phyloP scores from a whole-genome alignment of 2,888 invertebrate genomes.

The Pristionchus exspectatus region DNA sequence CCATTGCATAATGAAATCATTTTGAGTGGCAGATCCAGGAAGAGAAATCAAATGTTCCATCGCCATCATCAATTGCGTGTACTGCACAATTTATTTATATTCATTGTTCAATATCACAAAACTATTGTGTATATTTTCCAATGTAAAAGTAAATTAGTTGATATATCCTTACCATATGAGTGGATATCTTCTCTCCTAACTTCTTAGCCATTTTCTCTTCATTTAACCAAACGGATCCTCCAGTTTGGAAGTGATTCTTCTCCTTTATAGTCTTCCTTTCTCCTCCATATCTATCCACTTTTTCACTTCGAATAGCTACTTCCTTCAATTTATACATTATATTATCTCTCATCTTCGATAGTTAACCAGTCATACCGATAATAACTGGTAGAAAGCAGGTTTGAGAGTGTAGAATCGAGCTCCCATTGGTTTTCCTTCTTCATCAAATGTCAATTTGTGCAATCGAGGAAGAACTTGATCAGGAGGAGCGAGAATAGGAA shows the following conservation, averaged over 20 bases:
- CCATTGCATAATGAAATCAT: slow-evolving; percentile 65
- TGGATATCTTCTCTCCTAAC: slow-evolving; percentile 71
- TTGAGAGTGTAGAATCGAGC: slow-evolving; percentile 92
- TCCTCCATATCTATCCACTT: slow-evolving; percentile 41
- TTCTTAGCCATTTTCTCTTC: slow-evolving; percentile 71
- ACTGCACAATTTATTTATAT: slow-evolving; percentile 58
- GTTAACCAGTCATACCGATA: slow-evolving; percentile 85
- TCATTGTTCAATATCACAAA: neutral
- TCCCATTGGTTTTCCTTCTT: slow-evolving; percentile 92
- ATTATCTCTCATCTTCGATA: neutral
- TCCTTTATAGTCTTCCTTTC: slow-evolving; percentile 26
- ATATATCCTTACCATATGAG: slow-evolving; percentile 67
- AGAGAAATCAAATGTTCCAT: slow-evolving; percentile 73
- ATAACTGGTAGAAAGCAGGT: slow-evolving; percentile 89
- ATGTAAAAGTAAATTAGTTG: neutral
- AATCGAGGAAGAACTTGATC: slow-evolving; percentile 83
- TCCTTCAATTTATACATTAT: slow-evolving; percentile 13
- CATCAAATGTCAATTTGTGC: slow-evolving; percentile 78
- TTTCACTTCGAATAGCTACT: slow-evolving; percentile 26
- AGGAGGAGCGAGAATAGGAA: slow-evolving; percentile 93
- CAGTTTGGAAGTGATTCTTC: neutral
- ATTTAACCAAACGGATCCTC: slow-evolving; percentile 79
- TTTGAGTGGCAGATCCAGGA: slow-evolving; percentile 68
- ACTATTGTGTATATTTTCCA: neutral
- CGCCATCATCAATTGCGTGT: slow-evolving; percentile 73